Percentiles rank a stretch among this genome's conserved stretches.
Evolutionary conservation across 35 echinoderm and acorn worm genomes (phyloP).

Genomic region (Strongylocentrotus purpuratus): DNA sequence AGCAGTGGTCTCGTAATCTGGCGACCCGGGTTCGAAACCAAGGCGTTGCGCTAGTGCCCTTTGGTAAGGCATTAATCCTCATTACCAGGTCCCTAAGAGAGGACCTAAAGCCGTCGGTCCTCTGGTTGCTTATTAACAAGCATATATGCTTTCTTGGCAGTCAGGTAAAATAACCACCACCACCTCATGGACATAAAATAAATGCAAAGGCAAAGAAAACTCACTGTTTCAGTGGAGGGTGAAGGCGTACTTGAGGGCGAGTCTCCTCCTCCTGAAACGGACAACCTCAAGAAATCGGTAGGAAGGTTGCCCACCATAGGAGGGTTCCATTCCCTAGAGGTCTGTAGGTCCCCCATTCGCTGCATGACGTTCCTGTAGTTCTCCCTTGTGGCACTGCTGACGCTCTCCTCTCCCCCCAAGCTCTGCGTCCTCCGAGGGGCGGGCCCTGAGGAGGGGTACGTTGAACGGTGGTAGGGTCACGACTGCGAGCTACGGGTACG

Average conservation of each 20-base stretch:
- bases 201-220: not conserved
- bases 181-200: not conserved
- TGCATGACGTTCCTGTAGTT: not conserved
- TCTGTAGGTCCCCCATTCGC: not conserved
- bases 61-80: too few relatives aligned
- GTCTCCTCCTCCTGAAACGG: not conserved
- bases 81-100: conserved; percentile 88
- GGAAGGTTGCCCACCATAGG: conserved; percentile 69
- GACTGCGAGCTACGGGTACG: not conserved
- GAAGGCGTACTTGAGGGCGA: not conserved
- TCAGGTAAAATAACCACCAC: too few relatives aligned
- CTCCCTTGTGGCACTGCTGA: not conserved
- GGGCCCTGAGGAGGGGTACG: not conserved
- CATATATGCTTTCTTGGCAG: too few relatives aligned
- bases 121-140: too few relatives aligned
- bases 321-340: conserved; percentile 70
- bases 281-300: conserved; percentile 69
- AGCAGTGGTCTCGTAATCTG: too few relatives aligned
- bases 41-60: too few relatives aligned
- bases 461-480: not conserved
- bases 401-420: not conserved
- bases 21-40: too few relatives aligned
- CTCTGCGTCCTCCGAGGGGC: not conserved
- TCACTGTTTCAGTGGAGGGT: not conserved
- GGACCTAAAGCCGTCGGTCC: too few relatives aligned